Base-by-base conservation (phyloP, 2,113 vertebrate genomes). In the Tautogolabrus adspersus region DNA sequence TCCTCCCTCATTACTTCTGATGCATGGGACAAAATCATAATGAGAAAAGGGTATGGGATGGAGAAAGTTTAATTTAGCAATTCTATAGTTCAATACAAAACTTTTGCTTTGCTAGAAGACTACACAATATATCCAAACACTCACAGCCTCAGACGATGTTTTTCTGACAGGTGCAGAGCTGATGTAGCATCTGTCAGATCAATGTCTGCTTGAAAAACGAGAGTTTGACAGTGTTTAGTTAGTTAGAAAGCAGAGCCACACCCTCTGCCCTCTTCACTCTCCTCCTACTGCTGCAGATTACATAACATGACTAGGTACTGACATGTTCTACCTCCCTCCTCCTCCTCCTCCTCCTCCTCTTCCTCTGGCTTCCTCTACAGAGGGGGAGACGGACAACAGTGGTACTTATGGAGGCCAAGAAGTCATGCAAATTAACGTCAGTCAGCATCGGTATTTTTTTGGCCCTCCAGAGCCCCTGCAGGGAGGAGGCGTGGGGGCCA, bases 381-480 rank as follows among this genome's bases (percentile, higher is more conserved):
- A 23, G 72, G 72, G 87, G 84, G 77, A 90, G 88, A 93, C 80
- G 86, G 89, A 93, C 85, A 92, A 93, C 86, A 92, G 89, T 72
- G 83, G 90, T 93, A 82, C 89, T 92, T 89, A 91, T 86, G 90
- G 87, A 93, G 89, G 93, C 89, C 94, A 94, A 92, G 83, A 90
- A 94, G 93, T 93, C 92, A 91, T 90, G 92, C 93, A 95, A 95
- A 95, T 95, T 95, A 95, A 93, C 90, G 94, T 95, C 94, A 95
- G 92, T 95, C 94, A 94, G 85, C 86, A 81, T 90, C n/a, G 40
- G 81, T 90, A 79, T 78, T 86, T 90, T 34, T 92, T 92, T 94
- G 93, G 93, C 91, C 90, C 89, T 87, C 82, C 82, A 64, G 87
- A 87, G 87, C 89, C 88, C 90, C 90, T 77, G 89, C 83, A 87